phyloP scores from a whole-genome alignment of 2,113 vertebrate species.

The Phyllostomus discolor region DNA sequence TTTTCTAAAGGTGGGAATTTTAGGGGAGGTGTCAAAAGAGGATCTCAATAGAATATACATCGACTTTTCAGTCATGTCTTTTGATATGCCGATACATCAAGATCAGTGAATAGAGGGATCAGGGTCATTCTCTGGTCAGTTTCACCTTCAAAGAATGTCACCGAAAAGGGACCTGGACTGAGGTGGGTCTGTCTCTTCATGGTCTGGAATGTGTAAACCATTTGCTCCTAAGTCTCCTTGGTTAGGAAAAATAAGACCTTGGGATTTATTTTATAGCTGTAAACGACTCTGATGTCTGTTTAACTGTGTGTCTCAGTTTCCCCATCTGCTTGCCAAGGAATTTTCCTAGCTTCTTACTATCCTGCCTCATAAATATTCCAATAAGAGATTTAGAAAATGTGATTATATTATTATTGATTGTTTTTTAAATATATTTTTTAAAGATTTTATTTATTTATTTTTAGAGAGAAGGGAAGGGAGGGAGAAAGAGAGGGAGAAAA shows the following conservation, averaged over 20 bases:
- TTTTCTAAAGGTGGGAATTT: background rate
- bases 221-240: background rate
- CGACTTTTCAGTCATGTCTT: background rate
- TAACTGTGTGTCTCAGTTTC: background rate
- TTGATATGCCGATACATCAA: too few species aligned
- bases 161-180: background rate
- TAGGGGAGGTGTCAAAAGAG: background rate
- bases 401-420: background rate
- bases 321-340: background rate
- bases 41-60: background rate
- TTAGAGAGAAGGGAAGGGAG: too few species aligned
- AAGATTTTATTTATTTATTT: too few species aligned
- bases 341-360: background rate
- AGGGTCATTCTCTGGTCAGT: background rate
- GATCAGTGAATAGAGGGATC: too few species aligned
- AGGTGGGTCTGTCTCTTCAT: too few species aligned
- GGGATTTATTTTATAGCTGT: background rate
- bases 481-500: too few species aligned
- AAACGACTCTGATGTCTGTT: background rate
- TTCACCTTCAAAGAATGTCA: background rate
- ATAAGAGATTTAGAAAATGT: background rate
- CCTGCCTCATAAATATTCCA: background rate
- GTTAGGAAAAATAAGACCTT: background rate
- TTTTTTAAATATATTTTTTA: background rate
- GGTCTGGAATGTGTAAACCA: background rate